These are phyloP conservation scores for Lutraria rhynchaena DNA, from an alignment of 1,140 invertebrate species.

Conservation along the genomic window DNA sequence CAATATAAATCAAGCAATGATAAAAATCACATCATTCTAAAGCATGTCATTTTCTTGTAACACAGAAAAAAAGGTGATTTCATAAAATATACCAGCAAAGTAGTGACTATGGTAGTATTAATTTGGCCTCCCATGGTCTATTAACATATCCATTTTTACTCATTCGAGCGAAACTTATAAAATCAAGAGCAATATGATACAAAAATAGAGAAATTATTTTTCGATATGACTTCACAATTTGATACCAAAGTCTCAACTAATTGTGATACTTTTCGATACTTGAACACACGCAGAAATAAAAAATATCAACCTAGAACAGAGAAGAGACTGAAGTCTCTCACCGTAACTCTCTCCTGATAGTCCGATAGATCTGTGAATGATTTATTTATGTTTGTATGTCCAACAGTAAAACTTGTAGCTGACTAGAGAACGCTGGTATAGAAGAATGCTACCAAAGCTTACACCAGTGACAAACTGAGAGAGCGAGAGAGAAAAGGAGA, in stretches of 20 bases:
- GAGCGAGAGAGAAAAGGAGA: slow-evolving; percentile 2
- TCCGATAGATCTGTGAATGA: slow-evolving; percentile 25
- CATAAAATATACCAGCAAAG: too few relatives aligned
- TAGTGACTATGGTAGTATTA: too few relatives aligned
- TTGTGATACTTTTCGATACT: background rate
- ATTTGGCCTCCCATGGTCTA: background rate
- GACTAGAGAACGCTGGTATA: slow-evolving; percentile 5
- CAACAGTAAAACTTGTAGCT: slow-evolving; percentile 30
- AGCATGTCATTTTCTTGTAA: too few relatives aligned
- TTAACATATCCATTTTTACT: slow-evolving; percentile 16
- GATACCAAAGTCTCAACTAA: slow-evolving; percentile 21
- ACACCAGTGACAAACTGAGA: too few relatives aligned
- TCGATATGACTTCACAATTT: background rate
- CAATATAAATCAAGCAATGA: too few relatives aligned
- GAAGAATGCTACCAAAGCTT: too few relatives aligned
- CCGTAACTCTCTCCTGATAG: background rate
- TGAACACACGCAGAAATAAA: slow-evolving; percentile 8
- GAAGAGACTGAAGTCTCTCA: background rate
- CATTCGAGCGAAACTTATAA: slow-evolving; percentile 31
- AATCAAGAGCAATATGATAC: slow-evolving; percentile 13
- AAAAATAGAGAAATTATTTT: background rate
- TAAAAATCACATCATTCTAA: too few relatives aligned
- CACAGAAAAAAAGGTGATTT: too few relatives aligned
- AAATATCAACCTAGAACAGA: slow-evolving; percentile 4
- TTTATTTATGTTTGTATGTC: slow-evolving; percentile 25